Conservation (phyloP, 2,888 invertebrate species). For the Achlya flavicornis region DNA sequence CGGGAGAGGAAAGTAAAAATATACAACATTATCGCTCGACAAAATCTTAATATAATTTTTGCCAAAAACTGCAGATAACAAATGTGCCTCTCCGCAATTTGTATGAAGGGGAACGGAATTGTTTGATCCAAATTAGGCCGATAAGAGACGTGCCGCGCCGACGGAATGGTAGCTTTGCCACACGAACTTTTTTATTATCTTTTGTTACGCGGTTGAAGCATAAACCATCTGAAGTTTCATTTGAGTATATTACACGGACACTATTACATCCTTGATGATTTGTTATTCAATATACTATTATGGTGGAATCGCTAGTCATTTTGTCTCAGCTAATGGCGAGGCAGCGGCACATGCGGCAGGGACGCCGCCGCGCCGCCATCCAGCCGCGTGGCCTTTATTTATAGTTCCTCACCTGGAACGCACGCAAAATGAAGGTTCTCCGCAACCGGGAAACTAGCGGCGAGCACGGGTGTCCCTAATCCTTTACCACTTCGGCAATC, state of each 20-base stretch:
- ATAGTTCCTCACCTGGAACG: conserved; percentile 56
- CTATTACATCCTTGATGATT: conserved; percentile 45
- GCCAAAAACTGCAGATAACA: conserved; percentile 77
- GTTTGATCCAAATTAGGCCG: conserved; percentile 79
- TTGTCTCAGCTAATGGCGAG: conserved; percentile 31
- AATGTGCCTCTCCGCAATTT: conserved; percentile 74
- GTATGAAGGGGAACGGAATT: conserved; percentile 71
- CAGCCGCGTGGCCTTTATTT: conserved; percentile 51
- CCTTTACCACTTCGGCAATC: conserved; percentile 58
- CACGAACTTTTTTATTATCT: conserved; percentile 70
- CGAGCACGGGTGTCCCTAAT: conserved; percentile 60
- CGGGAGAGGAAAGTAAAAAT: conserved; percentile 65
- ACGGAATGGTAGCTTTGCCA: conserved; percentile 54
- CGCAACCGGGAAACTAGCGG: conserved; percentile 63
- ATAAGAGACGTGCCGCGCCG: conserved; percentile 70
- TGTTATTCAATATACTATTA: conserved; percentile 55
- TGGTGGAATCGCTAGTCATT: conserved; percentile 47
- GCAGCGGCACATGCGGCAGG: conserved; percentile 37
- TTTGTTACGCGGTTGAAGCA: conserved; percentile 41
- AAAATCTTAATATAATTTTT: conserved; percentile 81
- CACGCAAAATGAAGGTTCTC: conserved; percentile 58
- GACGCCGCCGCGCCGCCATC: conserved; percentile 22
- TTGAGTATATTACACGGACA: conserved; percentile 43
- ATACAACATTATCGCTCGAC: conserved; percentile 73
- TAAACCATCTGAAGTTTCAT: conserved; percentile 44